Evolutionary conservation across 2,797 vertebrate genomes (phyloP).

Genomic region (Decapterus maruadsi): DNA sequence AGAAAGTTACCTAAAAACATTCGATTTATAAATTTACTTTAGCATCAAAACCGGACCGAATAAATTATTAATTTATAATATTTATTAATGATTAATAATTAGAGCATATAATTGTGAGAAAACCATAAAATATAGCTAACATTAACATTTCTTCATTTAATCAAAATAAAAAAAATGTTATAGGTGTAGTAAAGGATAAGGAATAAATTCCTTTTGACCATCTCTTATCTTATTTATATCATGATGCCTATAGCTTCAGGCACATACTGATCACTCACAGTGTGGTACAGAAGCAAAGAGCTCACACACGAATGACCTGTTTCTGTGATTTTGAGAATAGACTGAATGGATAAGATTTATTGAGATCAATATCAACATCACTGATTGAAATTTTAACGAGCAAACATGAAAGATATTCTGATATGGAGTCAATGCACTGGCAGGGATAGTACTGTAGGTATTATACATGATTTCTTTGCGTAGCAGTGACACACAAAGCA

Average conservation of each 20-base stretch:
- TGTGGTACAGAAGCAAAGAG: constrained; percentile 2
- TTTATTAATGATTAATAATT: too few relatives aligned
- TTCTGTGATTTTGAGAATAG: constrained; percentile 23
- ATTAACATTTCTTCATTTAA: not conserved
- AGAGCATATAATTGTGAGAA: too few relatives aligned
- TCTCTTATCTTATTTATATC: constrained; percentile 6
- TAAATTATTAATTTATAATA: too few relatives aligned
- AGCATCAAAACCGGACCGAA: too few relatives aligned
- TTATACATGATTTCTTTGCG: constrained; percentile 44
- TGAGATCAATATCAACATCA: constrained; percentile 45
- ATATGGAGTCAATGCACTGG: constrained; percentile 40
- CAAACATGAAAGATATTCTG: constrained; percentile 47
- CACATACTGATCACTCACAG: not conserved
- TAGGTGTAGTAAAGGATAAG: too few relatives aligned
- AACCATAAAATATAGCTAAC: too few relatives aligned
- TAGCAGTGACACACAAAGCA: not conserved
- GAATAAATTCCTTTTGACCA: constrained; percentile 6
- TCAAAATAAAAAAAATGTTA: not conserved
- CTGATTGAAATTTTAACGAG: constrained; percentile 36
- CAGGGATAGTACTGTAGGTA: constrained; percentile 36
- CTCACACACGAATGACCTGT: constrained; percentile 17
- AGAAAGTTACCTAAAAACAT: too few relatives aligned
- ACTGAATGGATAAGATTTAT: constrained; percentile 46
- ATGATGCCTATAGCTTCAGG: not conserved
- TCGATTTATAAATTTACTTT: too few relatives aligned